Conservation (phyloP, 1,140 invertebrate genomes). For the Laupala kohalensis region DNA sequence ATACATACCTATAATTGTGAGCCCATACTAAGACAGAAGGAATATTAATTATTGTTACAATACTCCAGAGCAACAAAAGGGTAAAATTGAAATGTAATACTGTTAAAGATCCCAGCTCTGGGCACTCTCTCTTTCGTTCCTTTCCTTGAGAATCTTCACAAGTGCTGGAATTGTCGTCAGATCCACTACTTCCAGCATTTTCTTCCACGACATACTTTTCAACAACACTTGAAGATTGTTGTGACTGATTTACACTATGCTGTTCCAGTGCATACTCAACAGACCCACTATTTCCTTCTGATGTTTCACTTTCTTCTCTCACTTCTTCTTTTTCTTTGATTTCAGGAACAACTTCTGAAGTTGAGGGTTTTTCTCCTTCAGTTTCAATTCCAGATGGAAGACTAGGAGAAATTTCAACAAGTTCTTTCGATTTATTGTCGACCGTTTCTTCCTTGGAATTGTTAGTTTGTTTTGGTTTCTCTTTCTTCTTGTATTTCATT, state of each 20-base stretch:
- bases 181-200: neutral
- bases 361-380: neutral
- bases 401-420: no score
- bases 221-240: neutral
- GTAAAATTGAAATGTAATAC: constrained; percentile 10
- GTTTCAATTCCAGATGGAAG: neutral
- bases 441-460: neutral
- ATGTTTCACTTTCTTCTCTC: neutral
- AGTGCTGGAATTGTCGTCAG: neutral
- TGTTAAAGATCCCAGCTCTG: neutral
- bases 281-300: no score
- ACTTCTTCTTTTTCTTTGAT: neutral
- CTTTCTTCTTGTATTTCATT: neutral
- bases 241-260: neutral
- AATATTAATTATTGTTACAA: neutral
- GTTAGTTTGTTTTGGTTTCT: neutral
- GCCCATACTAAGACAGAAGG: constrained; percentile 9
- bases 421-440: neutral
- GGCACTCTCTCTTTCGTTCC: neutral
- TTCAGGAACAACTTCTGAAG: neutral
- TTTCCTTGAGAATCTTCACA: neutral
- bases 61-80: neutral
- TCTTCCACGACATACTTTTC: neutral
- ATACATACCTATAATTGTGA: constrained; percentile 10
- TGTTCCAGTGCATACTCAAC: neutral